Conservation (phyloP, 2,888 invertebrate genomes). For the Zaprionus bogoriensis region DNA sequence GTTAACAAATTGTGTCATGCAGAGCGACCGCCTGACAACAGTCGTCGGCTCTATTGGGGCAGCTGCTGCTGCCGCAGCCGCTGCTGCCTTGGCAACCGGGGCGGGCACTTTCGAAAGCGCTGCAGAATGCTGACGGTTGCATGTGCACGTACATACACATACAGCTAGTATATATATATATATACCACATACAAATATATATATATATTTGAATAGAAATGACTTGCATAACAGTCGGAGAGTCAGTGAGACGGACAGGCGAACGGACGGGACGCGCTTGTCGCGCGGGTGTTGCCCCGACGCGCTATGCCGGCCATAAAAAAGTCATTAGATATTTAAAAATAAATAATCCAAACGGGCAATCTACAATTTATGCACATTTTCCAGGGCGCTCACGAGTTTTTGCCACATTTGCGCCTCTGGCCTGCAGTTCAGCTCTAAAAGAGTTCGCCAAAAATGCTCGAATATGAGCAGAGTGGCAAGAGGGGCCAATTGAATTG, state of each 20-base stretch:
- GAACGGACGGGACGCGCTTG: slow-evolving; percentile 22
- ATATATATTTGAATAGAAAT: slow-evolving; percentile 40
- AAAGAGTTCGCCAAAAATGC: slow-evolving; percentile 24
- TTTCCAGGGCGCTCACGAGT: slow-evolving; percentile 56
- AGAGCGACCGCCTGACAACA: slow-evolving; percentile 53
- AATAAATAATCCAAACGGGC: slow-evolving; percentile 66
- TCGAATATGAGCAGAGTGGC: slow-evolving; percentile 42
- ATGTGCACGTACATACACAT: slow-evolving; percentile 14
- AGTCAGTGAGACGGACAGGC: no score
- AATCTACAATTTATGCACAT: slow-evolving; percentile 58
- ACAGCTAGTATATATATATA: slow-evolving; percentile 13
- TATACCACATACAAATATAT: slow-evolving; percentile 6
- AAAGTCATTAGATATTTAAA: slow-evolving; percentile 69
- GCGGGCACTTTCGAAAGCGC: slow-evolving; percentile 67
- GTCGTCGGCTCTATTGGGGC: slow-evolving; percentile 1
- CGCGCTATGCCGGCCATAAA: slow-evolving; percentile 36
- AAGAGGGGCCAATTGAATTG: slow-evolving; percentile 17
- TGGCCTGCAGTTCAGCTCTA: slow-evolving; percentile 18
- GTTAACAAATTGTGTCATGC: slow-evolving; percentile 76
- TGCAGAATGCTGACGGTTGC: slow-evolving; percentile 16
- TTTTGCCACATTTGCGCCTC: slow-evolving; percentile 53
- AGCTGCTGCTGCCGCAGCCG: slow-evolving; percentile 5
- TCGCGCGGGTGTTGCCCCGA: slow-evolving; percentile 63
- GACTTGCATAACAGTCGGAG: slow-evolving; percentile 43
- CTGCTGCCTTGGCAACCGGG: slow-evolving; percentile 46